phyloP scores from a whole-genome alignment of 2,888 invertebrate genomes.

The Ennomos fuscantarius region DNA sequence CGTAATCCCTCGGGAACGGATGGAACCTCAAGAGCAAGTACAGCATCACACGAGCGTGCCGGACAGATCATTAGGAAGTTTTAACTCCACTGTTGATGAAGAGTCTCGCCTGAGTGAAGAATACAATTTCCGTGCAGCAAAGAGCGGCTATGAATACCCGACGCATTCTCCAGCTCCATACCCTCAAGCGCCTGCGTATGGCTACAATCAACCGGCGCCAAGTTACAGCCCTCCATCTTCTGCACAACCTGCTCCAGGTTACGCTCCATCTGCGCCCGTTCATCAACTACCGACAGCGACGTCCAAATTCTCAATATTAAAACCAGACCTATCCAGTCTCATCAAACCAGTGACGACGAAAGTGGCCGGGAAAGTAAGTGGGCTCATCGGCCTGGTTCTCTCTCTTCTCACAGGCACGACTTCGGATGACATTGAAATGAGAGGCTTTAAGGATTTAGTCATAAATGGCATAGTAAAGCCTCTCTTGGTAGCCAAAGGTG shows the following conservation, averaged over 20 bases:
- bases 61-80: conserved; percentile 13
- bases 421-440: conserved; percentile 55
- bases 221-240: conserved; percentile 28
- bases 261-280: conserved; percentile 19
- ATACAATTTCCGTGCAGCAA: conserved; percentile 29
- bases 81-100: conserved; percentile 18
- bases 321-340: conserved; percentile 54
- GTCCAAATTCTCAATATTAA: conserved; percentile 50
- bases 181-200: conserved; percentile 36
- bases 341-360: conserved; percentile 63
- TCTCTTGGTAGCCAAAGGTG: conserved; percentile 65
- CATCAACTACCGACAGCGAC: conserved; percentile 43
- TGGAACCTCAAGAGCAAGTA: conserved; percentile 18
- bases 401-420: conserved; percentile 63
- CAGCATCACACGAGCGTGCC: conserved; percentile 33
- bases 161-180: conserved; percentile 31
- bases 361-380: conserved; percentile 62
- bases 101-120: conserved; percentile 18
- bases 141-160: conserved; percentile 33
- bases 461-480: conserved; percentile 73
- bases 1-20: conserved; percentile 22
- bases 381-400: conserved; percentile 64
- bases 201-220: conserved; percentile 32
- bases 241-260: conserved; percentile 27
- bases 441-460: conserved; percentile 67